Evolutionary conservation across 1,140 invertebrate genomes (phyloP).

Genomic region (Tetramorium simillimum): DNA sequence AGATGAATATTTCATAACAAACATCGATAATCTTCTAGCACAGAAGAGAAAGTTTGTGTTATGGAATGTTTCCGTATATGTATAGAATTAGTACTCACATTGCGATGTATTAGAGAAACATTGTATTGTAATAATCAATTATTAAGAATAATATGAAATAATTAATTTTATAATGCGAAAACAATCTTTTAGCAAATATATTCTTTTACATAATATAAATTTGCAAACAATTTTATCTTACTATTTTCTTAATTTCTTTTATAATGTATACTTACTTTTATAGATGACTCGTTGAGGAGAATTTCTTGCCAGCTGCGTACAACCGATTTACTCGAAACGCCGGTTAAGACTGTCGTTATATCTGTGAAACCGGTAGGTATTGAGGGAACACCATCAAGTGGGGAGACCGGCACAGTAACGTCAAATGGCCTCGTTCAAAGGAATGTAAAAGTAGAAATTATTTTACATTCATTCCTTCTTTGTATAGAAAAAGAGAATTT

Average conservation of each 20-base stretch:
- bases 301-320: background rate
- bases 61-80: background rate
- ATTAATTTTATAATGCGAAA: background rate
- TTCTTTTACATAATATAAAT: background rate
- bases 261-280: slow-evolving; percentile 8
- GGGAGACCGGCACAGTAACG: slow-evolving; percentile 57
- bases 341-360: slow-evolving; percentile 37
- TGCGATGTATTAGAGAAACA: background rate
- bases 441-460: background rate
- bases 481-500: background rate
- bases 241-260: background rate
- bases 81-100: background rate
- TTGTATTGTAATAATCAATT: background rate
- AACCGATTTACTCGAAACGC: slow-evolving; percentile 13
- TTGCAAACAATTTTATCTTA: background rate
- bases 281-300: slow-evolving; percentile 32
- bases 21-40: slow-evolving; percentile 22
- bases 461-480: background rate
- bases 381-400: background rate
- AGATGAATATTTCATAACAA: slow-evolving; percentile 33
- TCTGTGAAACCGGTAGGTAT: slow-evolving; percentile 15
- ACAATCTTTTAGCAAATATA: background rate
- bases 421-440: background rate
- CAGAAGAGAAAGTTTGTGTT: background rate
- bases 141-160: background rate